These are phyloP conservation scores for Lethenteron camtschaticum DNA, from an alignment of 2,113 vertebrate species.

Conservation along the genomic window DNA sequence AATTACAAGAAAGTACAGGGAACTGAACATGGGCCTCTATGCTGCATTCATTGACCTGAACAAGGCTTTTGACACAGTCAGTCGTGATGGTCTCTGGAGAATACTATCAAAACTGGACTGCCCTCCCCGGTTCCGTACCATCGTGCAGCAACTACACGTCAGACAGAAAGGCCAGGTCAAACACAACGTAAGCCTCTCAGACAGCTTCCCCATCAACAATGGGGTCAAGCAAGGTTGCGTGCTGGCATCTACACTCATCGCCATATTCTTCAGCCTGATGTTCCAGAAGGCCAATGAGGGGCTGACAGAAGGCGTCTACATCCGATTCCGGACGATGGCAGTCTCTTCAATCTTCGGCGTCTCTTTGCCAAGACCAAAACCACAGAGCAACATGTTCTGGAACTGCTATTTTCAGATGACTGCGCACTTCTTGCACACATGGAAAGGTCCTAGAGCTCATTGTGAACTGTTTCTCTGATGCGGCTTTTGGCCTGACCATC, in stretches of 20 bases:
- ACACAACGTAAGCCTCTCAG: no score
- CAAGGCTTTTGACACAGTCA: neutral
- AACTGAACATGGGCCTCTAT: neutral
- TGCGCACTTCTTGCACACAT: neutral
- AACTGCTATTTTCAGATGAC: neutral
- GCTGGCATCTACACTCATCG: no score
- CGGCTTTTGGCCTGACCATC: neutral
- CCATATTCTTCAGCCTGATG: no score
- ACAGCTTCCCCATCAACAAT: no score
- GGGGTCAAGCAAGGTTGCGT: no score
- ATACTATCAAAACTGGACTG: neutral
- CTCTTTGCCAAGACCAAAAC: neutral
- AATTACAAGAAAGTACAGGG: neutral
- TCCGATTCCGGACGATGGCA: neutral
- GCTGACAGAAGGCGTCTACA: neutral
- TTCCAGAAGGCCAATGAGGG: neutral
- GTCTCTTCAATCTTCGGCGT: neutral
- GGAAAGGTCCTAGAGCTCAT: neutral
- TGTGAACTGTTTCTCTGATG: slow-evolving; percentile 1
- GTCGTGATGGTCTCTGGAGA: neutral
- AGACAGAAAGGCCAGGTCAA: no score
- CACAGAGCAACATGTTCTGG: neutral
- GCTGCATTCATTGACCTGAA: slow-evolving; percentile 4
- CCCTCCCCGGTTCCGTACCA: no score
- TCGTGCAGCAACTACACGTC: no score